A percentile compares a stretch with the other conserved stretches of the same genome.
phyloP scores from a whole-genome alignment of 2,113 vertebrate genomes.

The Mesocricetus auratus region DNA sequence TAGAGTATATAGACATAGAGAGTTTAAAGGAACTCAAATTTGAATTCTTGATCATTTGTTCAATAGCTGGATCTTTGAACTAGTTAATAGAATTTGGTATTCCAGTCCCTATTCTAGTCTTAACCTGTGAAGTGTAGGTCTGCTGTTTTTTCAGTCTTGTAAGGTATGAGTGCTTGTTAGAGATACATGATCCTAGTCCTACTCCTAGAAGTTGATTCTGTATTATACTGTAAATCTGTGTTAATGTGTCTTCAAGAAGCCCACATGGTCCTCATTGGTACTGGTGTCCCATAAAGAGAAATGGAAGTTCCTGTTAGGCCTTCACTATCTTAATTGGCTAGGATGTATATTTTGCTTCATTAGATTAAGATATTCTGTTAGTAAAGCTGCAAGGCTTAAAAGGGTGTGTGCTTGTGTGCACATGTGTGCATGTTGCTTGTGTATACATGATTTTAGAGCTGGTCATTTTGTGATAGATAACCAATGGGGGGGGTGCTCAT shows the following conservation, averaged over 20 bases:
- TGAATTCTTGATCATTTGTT: conserved; percentile 16
- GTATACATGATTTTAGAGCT: background rate
- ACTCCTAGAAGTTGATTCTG: background rate
- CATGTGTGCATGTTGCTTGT: background rate
- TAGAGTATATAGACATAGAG: background rate
- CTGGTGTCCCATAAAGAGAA: conserved; percentile 38
- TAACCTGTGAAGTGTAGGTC: conserved; percentile 42
- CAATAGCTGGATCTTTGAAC: background rate
- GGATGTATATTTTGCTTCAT: conserved; percentile 19
- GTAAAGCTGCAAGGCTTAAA: conserved; percentile 5
- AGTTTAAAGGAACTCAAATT: conserved; percentile 32
- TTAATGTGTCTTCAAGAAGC: conserved; percentile 17
- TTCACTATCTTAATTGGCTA: conserved; percentile 1
- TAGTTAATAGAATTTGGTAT: conserved; percentile 7
- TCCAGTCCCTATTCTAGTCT: background rate
- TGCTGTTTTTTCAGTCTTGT: background rate
- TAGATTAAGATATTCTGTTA: conserved; percentile 18
- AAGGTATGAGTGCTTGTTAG: background rate
- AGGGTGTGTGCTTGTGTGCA: background rate
- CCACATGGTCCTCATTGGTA: conserved; percentile 13
- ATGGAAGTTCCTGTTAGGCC: background rate
- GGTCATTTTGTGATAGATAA: background rate
- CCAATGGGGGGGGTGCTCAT: background rate
- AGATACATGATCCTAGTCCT: background rate
- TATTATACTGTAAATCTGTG: background rate